phyloP scores from a whole-genome alignment of 2,797 vertebrate genomes.

The Molothrus ater region DNA sequence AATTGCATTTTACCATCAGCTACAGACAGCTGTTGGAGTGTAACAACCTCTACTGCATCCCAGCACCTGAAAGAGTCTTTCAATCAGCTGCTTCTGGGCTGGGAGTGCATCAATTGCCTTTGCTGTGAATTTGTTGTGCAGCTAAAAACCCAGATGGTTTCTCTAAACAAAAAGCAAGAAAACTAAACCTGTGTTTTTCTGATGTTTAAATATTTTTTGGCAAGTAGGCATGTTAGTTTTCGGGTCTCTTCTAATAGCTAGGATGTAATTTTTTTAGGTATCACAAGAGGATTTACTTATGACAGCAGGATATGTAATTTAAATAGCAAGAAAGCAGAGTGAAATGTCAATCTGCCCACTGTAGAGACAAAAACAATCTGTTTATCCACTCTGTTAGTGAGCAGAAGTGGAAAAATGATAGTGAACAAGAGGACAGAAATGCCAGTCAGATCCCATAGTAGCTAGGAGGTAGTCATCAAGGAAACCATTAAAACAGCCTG shows the following conservation, averaged over 20 bases:
- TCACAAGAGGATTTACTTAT: constrained; percentile 1
- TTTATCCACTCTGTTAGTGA: not conserved
- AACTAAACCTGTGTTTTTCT: not conserved
- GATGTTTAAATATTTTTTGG: not conserved
- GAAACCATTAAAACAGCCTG: not conserved
- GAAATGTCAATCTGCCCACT: not conserved
- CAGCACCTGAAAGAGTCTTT: not conserved
- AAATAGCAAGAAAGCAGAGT: constrained; percentile 5
- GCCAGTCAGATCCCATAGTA: not conserved
- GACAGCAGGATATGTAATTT: not conserved
- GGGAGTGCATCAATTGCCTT: not conserved
- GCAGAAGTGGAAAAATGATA: constrained; percentile 15
- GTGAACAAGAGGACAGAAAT: not conserved
- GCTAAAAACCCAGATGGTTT: not conserved
- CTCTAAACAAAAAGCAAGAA: not conserved
- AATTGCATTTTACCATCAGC: not conserved
- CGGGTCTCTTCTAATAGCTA: not conserved
- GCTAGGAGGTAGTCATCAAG: not conserved
- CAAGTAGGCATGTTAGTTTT: not conserved
- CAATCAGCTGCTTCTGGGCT: not conserved
- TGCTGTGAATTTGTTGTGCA: not conserved
- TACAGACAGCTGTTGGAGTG: not conserved
- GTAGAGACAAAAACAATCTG: not conserved
- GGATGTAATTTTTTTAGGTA: not conserved
- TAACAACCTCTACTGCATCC: not conserved